Evolutionary conservation across 2,888 invertebrate species (phyloP).

Genomic region (Mamestra brassicae): DNA sequence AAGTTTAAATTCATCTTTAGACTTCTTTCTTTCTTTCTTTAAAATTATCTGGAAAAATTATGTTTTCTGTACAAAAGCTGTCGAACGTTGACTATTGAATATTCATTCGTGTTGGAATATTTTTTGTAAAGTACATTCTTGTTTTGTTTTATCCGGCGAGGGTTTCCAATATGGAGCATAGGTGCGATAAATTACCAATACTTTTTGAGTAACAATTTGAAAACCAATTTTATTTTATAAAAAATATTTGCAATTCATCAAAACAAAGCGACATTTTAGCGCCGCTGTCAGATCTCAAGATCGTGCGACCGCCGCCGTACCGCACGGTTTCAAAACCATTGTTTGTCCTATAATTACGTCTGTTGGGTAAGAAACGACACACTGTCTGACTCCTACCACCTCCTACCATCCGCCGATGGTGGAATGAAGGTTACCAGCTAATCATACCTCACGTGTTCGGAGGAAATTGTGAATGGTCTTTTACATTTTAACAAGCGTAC

Average conservation of each 20-base stretch:
- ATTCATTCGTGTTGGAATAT: too few relatives aligned
- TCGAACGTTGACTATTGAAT: too few relatives aligned
- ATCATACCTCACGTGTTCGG: constrained; percentile 32
- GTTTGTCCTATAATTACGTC: constrained; percentile 80
- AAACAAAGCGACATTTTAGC: constrained; percentile 64
- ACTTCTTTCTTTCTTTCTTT: too few relatives aligned
- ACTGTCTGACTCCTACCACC: constrained; percentile 43
- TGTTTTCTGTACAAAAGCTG: too few relatives aligned
- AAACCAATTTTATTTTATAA: too few relatives aligned
- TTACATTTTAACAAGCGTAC: constrained; percentile 38
- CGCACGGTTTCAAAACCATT: constrained; percentile 81
- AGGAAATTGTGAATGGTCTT: constrained; percentile 50
- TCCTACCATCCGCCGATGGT: constrained; percentile 2
- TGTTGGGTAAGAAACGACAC: constrained; percentile 74
- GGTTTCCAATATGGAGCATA: too few relatives aligned
- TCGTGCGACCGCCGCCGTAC: constrained; percentile 76
- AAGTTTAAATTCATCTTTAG: too few relatives aligned
- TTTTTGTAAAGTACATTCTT: too few relatives aligned
- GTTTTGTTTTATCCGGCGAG: too few relatives aligned
- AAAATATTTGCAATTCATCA: neutral
- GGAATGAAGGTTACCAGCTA: constrained; percentile 24
- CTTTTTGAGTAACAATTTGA: too few relatives aligned
- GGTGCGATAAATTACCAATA: too few relatives aligned
- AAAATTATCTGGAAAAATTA: too few relatives aligned
- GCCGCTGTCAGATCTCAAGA: constrained; percentile 72